Evolutionary conservation across 2,888 invertebrate genomes (phyloP).

Genomic region (Torymus texanus): DNA sequence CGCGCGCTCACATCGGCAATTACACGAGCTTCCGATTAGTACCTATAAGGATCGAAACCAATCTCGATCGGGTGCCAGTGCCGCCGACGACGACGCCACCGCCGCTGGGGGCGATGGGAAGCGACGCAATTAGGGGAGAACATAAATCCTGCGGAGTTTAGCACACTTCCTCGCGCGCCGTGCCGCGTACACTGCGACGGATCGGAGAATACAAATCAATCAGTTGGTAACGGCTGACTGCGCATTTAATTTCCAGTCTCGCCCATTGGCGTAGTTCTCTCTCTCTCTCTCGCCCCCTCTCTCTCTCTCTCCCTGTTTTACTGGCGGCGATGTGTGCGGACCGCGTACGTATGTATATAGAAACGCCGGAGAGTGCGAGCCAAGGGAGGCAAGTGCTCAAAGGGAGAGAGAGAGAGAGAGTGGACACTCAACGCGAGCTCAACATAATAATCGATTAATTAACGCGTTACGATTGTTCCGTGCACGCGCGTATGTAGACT

Average conservation of each 20-base stretch:
- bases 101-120: slow-evolving; percentile 60
- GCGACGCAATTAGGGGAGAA: slow-evolving; percentile 72
- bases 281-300: not conserved
- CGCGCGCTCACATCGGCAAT: slow-evolving; percentile 49
- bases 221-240: slow-evolving; percentile 72
- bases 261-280: slow-evolving; percentile 38
- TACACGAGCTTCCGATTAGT: slow-evolving; percentile 59
- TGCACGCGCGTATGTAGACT: not conserved
- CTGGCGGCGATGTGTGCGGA: not conserved
- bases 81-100: not conserved
- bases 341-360: slow-evolving; percentile 1
- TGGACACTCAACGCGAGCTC: slow-evolving; percentile 36
- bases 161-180: slow-evolving; percentile 68
- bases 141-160: slow-evolving; percentile 73
- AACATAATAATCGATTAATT: slow-evolving; percentile 53
- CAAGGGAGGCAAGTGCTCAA: slow-evolving; percentile 44
- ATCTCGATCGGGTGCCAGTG: slow-evolving; percentile 58
- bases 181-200: slow-evolving; percentile 34
- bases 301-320: not conserved
- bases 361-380: not conserved
- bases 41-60: slow-evolving; percentile 60
- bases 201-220: slow-evolving; percentile 74
- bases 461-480: slow-evolving; percentile 30
- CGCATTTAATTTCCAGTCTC: slow-evolving; percentile 74
- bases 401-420: slow-evolving; percentile 18